Conservation (phyloP, 1,140 invertebrate species). For the Diorhabda sublineata region DNA sequence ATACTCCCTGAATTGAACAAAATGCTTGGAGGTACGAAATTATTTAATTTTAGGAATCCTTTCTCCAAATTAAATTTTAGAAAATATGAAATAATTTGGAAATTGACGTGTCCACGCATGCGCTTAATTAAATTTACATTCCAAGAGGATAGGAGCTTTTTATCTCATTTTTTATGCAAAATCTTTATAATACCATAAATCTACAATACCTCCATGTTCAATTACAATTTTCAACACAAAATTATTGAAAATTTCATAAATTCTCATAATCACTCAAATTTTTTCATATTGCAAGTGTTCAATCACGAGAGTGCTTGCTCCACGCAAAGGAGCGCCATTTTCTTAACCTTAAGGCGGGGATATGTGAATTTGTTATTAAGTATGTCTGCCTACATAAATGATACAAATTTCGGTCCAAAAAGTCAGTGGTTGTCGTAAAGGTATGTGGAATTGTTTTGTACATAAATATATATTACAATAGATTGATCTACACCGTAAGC, state of each 20-base stretch:
- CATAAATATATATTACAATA: neutral
- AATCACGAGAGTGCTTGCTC: neutral
- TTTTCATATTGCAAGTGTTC: neutral
- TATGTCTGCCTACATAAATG: slow-evolving; percentile 19
- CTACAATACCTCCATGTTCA: neutral
- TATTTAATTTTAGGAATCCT: too few relatives aligned
- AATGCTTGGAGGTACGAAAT: too few relatives aligned
- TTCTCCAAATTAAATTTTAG: too few relatives aligned
- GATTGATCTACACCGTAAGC: neutral
- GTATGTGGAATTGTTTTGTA: slow-evolving; percentile 13
- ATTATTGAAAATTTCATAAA: neutral
- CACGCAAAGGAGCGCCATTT: slow-evolving; percentile 51
- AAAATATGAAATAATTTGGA: neutral
- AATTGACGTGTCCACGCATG: neutral
- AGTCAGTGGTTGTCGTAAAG: slow-evolving; percentile 13
- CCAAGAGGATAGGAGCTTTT: neutral
- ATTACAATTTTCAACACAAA: slow-evolving; percentile 1
- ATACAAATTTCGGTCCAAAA: slow-evolving; percentile 1
- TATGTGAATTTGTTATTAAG: slow-evolving; percentile 35
- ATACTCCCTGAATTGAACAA: too few relatives aligned
- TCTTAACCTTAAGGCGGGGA: slow-evolving; percentile 54
- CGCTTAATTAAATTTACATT: neutral
- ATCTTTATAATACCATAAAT: neutral
- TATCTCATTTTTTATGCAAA: neutral
- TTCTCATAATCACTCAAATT: neutral